Evolutionary conservation across 2,888 invertebrate species (phyloP).

Genomic region (Drosophila percnosoma): DNA sequence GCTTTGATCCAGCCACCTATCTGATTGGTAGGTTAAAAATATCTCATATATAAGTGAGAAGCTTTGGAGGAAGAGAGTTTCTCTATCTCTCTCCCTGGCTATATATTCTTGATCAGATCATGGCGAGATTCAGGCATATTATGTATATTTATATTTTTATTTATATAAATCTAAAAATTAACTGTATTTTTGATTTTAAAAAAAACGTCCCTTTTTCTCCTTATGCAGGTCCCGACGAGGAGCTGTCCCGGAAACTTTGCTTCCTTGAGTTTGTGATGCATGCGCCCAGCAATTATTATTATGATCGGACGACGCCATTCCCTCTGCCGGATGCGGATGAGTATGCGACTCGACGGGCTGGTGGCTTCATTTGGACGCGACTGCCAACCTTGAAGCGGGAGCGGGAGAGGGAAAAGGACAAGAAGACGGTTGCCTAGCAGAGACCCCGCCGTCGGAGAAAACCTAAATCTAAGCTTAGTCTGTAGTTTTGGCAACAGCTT

Average conservation of each 20-base stretch:
- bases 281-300: conserved; percentile 96
- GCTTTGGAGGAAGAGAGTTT: background rate
- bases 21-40: conserved; percentile 88
- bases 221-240: conserved; percentile 93
- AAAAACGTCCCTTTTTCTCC: background rate
- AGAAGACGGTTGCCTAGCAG: conserved; percentile 41
- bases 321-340: conserved; percentile 87
- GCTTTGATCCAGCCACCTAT: conserved; percentile 95
- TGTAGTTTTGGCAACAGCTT: conserved; percentile 27
- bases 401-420: conserved; percentile 36
- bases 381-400: conserved; percentile 83
- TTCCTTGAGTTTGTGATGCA: conserved; percentile 97
- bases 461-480: conserved; percentile 6
- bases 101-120: background rate
- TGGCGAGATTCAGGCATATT: background rate
- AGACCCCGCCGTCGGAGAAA: conserved; percentile 4
- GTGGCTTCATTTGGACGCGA: conserved; percentile 89
- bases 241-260: conserved; percentile 92
- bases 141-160: background rate
- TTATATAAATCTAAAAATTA: background rate
- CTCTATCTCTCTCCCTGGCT: background rate
- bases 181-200: too few relatives aligned
- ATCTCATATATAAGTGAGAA: background rate
- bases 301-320: conserved; percentile 91
- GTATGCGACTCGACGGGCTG: conserved; percentile 79